Conservation (phyloP, 1,140 invertebrate species). For the Drosophila mojavensis region DNA sequence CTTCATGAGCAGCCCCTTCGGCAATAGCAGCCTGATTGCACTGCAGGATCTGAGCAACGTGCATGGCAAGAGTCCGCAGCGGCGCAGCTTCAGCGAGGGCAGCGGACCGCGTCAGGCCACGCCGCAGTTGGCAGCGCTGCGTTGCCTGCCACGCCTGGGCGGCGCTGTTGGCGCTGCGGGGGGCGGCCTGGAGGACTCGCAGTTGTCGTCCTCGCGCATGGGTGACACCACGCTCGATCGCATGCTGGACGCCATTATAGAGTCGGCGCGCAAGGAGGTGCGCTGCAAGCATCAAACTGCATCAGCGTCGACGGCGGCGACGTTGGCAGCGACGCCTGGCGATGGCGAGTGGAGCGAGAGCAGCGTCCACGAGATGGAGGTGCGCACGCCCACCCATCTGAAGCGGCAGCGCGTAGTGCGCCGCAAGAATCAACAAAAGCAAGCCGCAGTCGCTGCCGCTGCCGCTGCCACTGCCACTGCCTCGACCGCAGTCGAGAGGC, state of each 20-base stretch:
- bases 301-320: neutral
- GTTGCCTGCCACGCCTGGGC: constrained; percentile 46
- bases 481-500: neutral
- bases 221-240: constrained; percentile 80
- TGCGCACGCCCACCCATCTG: constrained; percentile 77
- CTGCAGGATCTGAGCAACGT: constrained; percentile 80
- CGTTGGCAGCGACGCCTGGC: constrained; percentile 8
- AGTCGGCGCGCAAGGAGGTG: constrained; percentile 78
- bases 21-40: constrained; percentile 75
- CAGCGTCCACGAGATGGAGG: constrained; percentile 82
- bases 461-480: neutral
- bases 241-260: constrained; percentile 82
- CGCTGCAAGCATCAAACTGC: constrained; percentile 43
- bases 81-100: constrained; percentile 65
- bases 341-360: constrained; percentile 68
- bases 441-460: constrained; percentile 1
- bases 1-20: constrained; percentile 77
- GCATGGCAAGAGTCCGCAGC: constrained; percentile 74
- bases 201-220: constrained; percentile 80
- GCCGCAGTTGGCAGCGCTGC: constrained; percentile 62
- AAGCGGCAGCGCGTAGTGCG: constrained; percentile 81
- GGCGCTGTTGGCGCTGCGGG: neutral
- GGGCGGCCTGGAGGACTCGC: constrained; percentile 60
- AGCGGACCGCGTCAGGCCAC: constrained; percentile 69
- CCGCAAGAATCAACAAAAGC: constrained; percentile 73